phyloP scores from a whole-genome alignment of 2,113 vertebrate species.

The Callocephalon fimbriatum region DNA sequence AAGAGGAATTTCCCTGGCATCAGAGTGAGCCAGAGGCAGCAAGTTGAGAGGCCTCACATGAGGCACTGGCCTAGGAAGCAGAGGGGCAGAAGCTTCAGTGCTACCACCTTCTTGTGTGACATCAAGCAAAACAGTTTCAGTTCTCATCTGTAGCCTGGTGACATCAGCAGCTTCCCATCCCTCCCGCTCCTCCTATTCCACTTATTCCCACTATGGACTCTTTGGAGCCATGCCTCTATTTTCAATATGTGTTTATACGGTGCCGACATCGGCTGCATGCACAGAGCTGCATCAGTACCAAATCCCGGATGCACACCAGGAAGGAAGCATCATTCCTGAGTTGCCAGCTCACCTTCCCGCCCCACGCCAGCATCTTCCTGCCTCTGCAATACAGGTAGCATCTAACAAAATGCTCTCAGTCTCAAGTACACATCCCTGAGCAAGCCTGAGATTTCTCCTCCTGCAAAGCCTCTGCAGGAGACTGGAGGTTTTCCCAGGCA shows the following conservation, averaged over 20 bases:
- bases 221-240: neutral
- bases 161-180: neutral
- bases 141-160: neutral
- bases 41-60: accelerated
- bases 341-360: neutral
- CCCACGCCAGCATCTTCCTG: accelerated
- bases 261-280: accelerated
- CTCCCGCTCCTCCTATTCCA: neutral
- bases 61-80: neutral
- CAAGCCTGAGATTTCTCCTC: neutral
- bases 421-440: accelerated
- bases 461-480: neutral
- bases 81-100: neutral
- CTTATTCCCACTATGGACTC: neutral
- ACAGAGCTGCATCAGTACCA: accelerated
- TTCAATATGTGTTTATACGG: neutral
- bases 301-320: neutral
- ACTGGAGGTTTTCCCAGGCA: neutral
- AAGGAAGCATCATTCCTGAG: accelerated
- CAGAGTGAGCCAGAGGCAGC: neutral
- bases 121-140: neutral
- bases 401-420: accelerated
- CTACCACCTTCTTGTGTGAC: neutral
- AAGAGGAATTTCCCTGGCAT: neutral
- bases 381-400: neutral